A percentile compares a stretch with the other conserved stretches of the same genome.
phyloP scores from a whole-genome alignment of 2,888 invertebrate genomes.

The Tinea semifulvella region DNA sequence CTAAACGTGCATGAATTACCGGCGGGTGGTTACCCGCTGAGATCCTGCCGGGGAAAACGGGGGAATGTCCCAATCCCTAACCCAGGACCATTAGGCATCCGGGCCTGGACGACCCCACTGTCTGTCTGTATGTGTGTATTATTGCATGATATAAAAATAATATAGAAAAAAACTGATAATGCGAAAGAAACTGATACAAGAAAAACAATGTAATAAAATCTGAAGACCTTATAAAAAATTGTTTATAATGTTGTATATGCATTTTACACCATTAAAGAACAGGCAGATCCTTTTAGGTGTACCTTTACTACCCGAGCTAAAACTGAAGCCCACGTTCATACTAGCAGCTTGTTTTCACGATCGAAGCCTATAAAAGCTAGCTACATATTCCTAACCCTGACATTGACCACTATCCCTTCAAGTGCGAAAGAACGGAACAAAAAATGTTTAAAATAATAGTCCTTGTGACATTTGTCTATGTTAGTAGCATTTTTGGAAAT shows the following conservation, averaged over 20 bases:
- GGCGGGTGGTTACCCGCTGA: too few species aligned
- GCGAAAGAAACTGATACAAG: too few species aligned
- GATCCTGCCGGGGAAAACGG: too few species aligned
- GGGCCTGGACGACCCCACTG: too few species aligned
- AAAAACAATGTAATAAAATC: too few species aligned
- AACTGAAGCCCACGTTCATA: slow-evolving; percentile 55
- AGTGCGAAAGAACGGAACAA: background rate
- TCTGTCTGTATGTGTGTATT: too few species aligned
- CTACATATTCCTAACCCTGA: slow-evolving; percentile 47
- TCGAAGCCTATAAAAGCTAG: slow-evolving; percentile 57
- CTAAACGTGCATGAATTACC: too few species aligned
- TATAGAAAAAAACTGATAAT: too few species aligned
- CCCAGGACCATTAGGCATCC: too few species aligned
- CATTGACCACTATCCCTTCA: slow-evolving; percentile 32
- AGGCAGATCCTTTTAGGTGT: slow-evolving; percentile 50
- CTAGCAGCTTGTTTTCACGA: slow-evolving; percentile 42
- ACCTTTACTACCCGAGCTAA: slow-evolving; percentile 44
- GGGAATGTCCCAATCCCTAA: too few species aligned
- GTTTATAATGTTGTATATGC: background rate
- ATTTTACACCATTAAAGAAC: slow-evolving; percentile 28
- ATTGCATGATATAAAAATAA: too few species aligned
- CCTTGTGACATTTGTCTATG: background rate
- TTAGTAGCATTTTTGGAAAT: slow-evolving; percentile 9
- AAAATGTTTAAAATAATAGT: slow-evolving; percentile 6
- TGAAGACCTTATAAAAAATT: background rate